Evolutionary conservation across 2,797 vertebrate genomes (phyloP), one percentile per base, ranked within the genome.

Genomic region (Semaprochilodus insignis): DNA sequence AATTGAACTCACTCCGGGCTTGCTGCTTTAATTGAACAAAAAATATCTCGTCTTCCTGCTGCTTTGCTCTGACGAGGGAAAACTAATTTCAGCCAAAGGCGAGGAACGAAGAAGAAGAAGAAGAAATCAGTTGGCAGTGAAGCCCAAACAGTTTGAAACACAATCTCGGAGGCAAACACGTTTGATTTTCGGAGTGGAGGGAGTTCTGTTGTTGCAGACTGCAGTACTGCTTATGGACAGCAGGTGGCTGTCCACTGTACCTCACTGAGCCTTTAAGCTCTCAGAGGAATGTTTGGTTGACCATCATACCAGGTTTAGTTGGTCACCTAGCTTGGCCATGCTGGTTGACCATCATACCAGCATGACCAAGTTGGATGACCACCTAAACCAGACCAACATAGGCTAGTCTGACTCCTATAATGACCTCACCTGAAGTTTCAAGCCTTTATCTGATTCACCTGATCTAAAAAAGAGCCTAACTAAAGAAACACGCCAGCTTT

Each of bases 1-100:
- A 99, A 98, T 97, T 98, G 97, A 99, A 98, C 96, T 97, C 97
- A 99, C 97, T 98, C 95, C 94, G 90, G 97, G 97, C 96, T 97
- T 97, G 96, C 97, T 97, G 96, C 96, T 97, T 98, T 98, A 98
- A 99, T 98, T 97, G 97, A 96, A 96, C 96, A 97, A 96, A 93
- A 44, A 93, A 94, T 85, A 92, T 89, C 88, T 93, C 93, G 87
- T 90, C 93, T 96, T 93, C 94, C 95, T 95, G 95, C 93, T 92
- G 95, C 95, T 96, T 95, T 93, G 88, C 92, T 96, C 95, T 97
- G 93, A 91, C 93, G 95, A 96, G 95, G 95, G 93, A 93, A 95
- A 95, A 66, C 93, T 94, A 94, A 92, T 91, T 91, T 93, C 84
- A 90, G 95, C 85, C 96, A 91, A 80, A 86, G 89, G 94, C 96